These are phyloP conservation scores for Nyctibius grandis DNA, from an alignment of 2,797 vertebrate species.

Conservation along the genomic window DNA sequence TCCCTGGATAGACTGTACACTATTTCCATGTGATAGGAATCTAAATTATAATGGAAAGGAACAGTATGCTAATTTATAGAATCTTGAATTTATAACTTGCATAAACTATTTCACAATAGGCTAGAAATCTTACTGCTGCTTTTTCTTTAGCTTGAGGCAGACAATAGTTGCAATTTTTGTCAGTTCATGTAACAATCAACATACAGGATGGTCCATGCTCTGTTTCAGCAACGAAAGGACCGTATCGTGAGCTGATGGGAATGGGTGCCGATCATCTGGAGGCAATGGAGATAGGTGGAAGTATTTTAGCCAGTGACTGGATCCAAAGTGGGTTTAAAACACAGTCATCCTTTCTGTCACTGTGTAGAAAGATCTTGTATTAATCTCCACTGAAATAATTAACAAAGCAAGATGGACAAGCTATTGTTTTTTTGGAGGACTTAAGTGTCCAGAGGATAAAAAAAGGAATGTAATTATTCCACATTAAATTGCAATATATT, in stretches of 20 bases:
- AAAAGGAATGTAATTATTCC: background rate
- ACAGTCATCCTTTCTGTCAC: background rate
- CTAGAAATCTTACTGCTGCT: background rate
- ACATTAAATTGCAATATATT: constrained; percentile 6
- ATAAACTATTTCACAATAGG: background rate
- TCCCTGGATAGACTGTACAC: background rate
- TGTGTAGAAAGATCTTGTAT: background rate
- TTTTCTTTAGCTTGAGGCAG: background rate
- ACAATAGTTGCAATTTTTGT: background rate
- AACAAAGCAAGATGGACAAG: background rate
- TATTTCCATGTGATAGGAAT: background rate
- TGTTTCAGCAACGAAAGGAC: background rate
- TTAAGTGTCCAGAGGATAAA: background rate
- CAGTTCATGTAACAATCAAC: background rate
- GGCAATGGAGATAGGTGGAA: background rate
- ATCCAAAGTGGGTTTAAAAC: background rate
- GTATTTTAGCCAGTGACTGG: background rate
- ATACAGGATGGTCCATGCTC: background rate
- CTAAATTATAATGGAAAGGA: background rate
- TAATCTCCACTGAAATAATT: background rate
- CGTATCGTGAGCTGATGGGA: background rate
- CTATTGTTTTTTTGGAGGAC: background rate
- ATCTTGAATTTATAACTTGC: background rate
- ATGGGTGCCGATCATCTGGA: background rate
- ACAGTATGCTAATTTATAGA: background rate